Evolutionary conservation across 2,888 invertebrate genomes (phyloP).

Genomic region (Germaria angustata): DNA sequence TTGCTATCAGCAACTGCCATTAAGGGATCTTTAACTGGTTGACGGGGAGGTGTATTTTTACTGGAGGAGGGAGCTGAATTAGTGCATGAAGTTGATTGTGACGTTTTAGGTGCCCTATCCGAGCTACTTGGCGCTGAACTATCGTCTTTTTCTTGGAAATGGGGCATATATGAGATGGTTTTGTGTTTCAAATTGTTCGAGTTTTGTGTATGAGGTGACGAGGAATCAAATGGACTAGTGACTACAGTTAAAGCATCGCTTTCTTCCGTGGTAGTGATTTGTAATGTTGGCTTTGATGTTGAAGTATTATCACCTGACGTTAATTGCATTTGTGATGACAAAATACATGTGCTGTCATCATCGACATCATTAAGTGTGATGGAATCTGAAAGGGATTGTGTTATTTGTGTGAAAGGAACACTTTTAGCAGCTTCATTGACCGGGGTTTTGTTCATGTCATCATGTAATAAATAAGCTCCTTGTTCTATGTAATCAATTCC

Average conservation of each 20-base stretch:
- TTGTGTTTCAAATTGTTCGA: conserved; percentile 61
- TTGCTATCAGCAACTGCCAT: conserved; percentile 21
- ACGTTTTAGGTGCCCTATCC: conserved; percentile 77
- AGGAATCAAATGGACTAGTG: conserved; percentile 81
- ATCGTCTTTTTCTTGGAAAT: conserved; percentile 64
- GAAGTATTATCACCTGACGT: conserved; percentile 52
- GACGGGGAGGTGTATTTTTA: conserved; percentile 68
- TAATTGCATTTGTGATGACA: conserved; percentile 76
- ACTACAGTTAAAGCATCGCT: conserved; percentile 82
- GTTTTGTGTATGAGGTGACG: conserved; percentile 73
- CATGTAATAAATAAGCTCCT: conserved; percentile 78
- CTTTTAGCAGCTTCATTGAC: conserved; percentile 77
- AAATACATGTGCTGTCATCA: conserved; percentile 82
- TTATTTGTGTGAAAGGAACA: conserved; percentile 69
- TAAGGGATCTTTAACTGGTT: conserved; percentile 68
- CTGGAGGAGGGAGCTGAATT: conserved; percentile 70
- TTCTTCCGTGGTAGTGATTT: conserved; percentile 82
- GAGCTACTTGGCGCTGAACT: conserved; percentile 77
- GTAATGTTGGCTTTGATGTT: conserved; percentile 26
- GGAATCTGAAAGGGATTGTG: conserved; percentile 75
- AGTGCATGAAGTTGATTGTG: conserved; percentile 72
- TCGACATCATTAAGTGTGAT: conserved; percentile 80
- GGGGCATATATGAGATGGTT: conserved; percentile 41
- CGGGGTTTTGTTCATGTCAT: conserved; percentile 77
- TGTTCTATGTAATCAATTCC: conserved; percentile 83